A percentile compares a stretch with the other conserved stretches of the same genome.
These are phyloP conservation scores for Rhincodon typus DNA, from an alignment of 2,797 vertebrate genomes.

Conservation along the genomic window DNA sequence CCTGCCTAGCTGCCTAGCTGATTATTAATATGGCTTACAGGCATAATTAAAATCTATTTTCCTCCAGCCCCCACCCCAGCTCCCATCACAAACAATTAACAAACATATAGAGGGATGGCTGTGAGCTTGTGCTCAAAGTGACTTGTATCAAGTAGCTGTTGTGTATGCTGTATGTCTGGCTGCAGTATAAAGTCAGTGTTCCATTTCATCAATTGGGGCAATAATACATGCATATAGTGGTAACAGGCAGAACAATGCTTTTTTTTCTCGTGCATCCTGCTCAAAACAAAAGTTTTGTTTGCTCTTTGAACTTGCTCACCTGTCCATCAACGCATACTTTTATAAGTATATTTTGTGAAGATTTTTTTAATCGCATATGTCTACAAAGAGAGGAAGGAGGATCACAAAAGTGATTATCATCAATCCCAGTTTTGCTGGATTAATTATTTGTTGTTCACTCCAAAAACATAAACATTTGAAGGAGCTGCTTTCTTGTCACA, in stretches of 20 bases:
- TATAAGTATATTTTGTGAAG: neutral
- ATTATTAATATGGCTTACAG: conserved; percentile 34
- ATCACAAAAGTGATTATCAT: neutral
- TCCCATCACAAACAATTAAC: conserved; percentile 36
- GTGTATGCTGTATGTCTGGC: neutral
- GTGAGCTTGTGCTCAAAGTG: neutral
- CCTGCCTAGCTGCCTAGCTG: conserved; percentile 22
- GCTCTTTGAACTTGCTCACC: neutral
- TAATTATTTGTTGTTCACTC: neutral
- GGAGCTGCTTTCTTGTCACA: neutral
- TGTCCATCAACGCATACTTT: neutral
- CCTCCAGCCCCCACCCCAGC: neutral
- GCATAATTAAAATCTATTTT: conserved; percentile 27
- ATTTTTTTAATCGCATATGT: neutral
- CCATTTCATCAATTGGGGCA: neutral
- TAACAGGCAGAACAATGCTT: neutral
- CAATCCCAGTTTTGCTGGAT: neutral
- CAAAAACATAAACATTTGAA: neutral
- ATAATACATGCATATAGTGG: neutral
- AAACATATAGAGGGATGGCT: neutral
- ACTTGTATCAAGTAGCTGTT: conserved; percentile 14
- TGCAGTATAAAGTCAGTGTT: neutral
- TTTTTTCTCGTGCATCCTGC: neutral
- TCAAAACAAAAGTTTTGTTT: conserved; percentile 15
- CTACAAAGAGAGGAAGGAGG: neutral